These are phyloP conservation scores for Sebastes nivosus DNA, from an alignment of 2,797 vertebrate species.

Conservation along the genomic window DNA sequence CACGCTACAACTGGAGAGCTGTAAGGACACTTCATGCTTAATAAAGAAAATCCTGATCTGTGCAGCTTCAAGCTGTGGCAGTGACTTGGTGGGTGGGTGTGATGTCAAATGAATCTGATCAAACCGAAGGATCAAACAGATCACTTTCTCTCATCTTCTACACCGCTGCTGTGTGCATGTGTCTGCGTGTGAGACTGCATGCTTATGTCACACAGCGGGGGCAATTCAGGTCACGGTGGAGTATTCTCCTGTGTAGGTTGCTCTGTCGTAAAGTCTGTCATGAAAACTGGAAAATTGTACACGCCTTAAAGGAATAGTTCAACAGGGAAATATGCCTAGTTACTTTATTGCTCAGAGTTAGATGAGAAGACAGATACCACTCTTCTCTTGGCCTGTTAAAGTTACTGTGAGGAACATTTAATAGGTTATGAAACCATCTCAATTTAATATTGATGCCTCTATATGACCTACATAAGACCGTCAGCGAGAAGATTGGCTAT, in stretches of 20 bases:
- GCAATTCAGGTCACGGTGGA: background rate
- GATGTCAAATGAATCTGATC: constrained; percentile 56
- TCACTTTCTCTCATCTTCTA: constrained; percentile 56
- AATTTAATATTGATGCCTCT: background rate
- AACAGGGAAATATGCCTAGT: background rate
- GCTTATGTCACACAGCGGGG: constrained; percentile 1
- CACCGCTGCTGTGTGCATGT: background rate
- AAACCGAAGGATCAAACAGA: constrained; percentile 62
- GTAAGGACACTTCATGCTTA: constrained; percentile 77
- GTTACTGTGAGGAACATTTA: background rate
- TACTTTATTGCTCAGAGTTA: background rate
- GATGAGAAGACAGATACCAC: background rate
- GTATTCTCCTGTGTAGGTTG: background rate
- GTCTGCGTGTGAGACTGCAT: background rate
- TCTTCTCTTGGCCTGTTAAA: background rate
- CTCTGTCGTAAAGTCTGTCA: background rate
- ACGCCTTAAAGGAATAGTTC: background rate
- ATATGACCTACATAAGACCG: background rate
- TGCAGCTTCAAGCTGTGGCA: constrained; percentile 33
- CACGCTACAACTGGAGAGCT: constrained; percentile 93
- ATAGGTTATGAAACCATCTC: background rate
- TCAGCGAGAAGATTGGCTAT: background rate
- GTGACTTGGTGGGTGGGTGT: constrained; percentile 22
- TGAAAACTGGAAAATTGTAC: background rate
- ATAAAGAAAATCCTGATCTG: constrained; percentile 15